Conservation (phyloP, 2,797 vertebrate genomes). For the Gymnodraco acuticeps region DNA sequence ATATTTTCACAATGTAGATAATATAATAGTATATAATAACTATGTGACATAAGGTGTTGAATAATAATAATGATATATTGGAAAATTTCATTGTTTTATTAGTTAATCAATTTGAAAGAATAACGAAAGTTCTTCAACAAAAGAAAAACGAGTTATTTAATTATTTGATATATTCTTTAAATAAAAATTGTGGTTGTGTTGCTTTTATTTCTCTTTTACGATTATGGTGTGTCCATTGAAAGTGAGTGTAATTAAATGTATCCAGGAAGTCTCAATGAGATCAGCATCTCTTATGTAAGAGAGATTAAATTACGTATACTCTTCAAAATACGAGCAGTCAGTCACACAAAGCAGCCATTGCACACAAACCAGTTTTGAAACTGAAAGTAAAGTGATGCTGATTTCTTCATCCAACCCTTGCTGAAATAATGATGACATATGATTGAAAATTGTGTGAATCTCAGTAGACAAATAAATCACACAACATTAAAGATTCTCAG, state of each 20-base stretch:
- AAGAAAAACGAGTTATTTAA: not conserved
- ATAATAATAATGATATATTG: too few species aligned
- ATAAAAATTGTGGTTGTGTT: not conserved
- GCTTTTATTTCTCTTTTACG: not conserved
- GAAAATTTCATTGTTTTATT: not conserved
- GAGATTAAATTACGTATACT: not conserved
- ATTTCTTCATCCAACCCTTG: not conserved
- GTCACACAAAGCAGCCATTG: not conserved
- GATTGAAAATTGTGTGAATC: not conserved
- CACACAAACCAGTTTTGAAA: not conserved
- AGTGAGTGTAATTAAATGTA: not conserved
- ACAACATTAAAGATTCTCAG: too few species aligned
- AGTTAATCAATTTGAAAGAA: not conserved
- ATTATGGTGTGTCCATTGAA: not conserved
- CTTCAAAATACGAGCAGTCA: not conserved
- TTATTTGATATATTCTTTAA: not conserved
- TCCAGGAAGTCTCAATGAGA: slow-evolving; percentile 23
- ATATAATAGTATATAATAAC: too few species aligned
- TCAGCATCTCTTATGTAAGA: slow-evolving; percentile 13
- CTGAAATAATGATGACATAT: not conserved
- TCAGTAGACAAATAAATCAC: too few species aligned
- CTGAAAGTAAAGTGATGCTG: not conserved
- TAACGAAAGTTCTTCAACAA: not conserved
- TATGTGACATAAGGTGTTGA: too few species aligned
- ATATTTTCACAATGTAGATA: too few species aligned